Evolutionary conservation across 2,113 vertebrate genomes (phyloP).

Genomic region (Chrysemys picta): DNA sequence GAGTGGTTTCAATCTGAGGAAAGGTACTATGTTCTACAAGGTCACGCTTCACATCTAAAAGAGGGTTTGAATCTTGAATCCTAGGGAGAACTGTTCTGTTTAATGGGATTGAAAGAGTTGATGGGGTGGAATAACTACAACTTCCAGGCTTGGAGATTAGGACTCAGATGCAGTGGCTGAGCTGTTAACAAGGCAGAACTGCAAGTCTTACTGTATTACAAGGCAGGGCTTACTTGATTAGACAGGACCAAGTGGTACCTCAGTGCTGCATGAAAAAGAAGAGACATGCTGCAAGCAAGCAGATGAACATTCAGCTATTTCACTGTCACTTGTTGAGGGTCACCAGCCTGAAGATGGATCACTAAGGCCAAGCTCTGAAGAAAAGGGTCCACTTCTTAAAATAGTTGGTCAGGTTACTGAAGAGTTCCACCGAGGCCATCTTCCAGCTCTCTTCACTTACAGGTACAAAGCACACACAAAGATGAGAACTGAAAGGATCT

Average conservation of each 20-base stretch:
- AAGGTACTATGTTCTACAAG: not conserved
- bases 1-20: not conserved
- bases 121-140: not conserved
- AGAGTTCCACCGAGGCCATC: not conserved
- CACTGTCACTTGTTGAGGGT: not conserved
- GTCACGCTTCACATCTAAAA: too few species aligned
- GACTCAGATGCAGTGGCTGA: not conserved
- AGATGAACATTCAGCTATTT: not conserved
- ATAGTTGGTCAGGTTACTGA: not conserved
- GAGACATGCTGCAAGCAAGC: not conserved
- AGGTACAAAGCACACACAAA: not conserved
- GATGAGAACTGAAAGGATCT: not conserved
- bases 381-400: not conserved
- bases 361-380: not conserved
- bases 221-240: not conserved
- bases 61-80: not conserved
- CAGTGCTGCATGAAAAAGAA: not conserved
- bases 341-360: not conserved
- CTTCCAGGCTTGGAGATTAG: not conserved
- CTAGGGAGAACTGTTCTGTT: not conserved
- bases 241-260: not conserved
- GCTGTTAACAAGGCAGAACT: not conserved
- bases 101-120: not conserved
- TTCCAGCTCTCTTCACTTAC: not conserved
- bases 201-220: not conserved